Percentiles rank a stretch among this genome's conserved stretches.
These are phyloP conservation scores for Graphium colonna DNA, from an alignment of 2,888 invertebrate genomes.

Conservation along the genomic window DNA sequence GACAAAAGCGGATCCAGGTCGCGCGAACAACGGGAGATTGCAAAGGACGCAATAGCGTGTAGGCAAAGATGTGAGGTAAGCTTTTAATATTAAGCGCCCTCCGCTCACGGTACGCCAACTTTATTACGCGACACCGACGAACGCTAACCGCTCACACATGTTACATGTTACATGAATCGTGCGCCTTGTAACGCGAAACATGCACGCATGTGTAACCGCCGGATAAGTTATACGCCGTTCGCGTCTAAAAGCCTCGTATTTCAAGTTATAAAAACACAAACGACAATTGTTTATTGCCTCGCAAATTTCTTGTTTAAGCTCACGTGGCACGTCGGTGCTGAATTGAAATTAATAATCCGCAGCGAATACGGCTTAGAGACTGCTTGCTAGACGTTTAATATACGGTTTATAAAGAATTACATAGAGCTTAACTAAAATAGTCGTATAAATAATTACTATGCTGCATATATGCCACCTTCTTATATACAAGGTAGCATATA, in stretches of 20 bases:
- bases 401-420: neutral
- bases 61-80: slow-evolving; percentile 50
- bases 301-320: slow-evolving; percentile 19
- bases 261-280: slow-evolving; percentile 15
- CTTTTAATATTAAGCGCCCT: slow-evolving; percentile 66
- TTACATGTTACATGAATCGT: neutral
- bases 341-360: slow-evolving; percentile 4
- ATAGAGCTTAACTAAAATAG: too few relatives aligned
- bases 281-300: slow-evolving; percentile 16
- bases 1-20: slow-evolving; percentile 73
- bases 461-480: too few relatives aligned
- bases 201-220: neutral
- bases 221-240: neutral
- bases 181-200: neutral
- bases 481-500: too few relatives aligned
- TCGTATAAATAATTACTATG: too few relatives aligned
- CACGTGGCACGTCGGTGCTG: slow-evolving; percentile 5
- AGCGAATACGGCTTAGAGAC: neutral
- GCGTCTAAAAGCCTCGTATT: neutral
- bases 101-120: slow-evolving; percentile 45
- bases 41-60: slow-evolving; percentile 55
- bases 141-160: slow-evolving; percentile 12
- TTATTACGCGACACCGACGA: slow-evolving; percentile 54
- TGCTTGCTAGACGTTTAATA: neutral
- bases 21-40: slow-evolving; percentile 72